Conservation (phyloP, 2,113 vertebrate genomes). For the Eulacestoma nigropectus region DNA sequence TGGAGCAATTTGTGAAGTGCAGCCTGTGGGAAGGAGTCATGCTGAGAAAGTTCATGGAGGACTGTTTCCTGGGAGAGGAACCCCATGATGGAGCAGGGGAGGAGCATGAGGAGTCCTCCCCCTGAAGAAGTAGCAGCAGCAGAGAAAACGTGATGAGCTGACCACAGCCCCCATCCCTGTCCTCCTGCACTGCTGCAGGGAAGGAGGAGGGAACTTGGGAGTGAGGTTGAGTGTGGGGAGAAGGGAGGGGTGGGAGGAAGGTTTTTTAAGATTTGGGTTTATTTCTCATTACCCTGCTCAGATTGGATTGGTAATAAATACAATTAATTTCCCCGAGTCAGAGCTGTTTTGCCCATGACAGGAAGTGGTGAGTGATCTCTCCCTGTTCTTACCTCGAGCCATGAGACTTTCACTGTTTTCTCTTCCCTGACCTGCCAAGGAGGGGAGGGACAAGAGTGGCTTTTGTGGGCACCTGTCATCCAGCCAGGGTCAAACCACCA, state of each 20-base stretch:
- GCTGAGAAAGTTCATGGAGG: background rate
- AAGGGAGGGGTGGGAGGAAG: background rate
- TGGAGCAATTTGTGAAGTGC: background rate
- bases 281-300: background rate
- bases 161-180: background rate
- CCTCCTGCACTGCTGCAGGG: background rate
- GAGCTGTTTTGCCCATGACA: background rate
- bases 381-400: fast-evolving
- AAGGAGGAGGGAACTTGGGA: background rate
- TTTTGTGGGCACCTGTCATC: background rate
- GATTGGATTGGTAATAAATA: background rate
- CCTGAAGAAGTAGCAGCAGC: background rate
- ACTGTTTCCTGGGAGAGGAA: background rate
- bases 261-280: background rate
- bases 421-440: fast-evolving
- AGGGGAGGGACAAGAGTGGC: background rate
- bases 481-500: background rate
- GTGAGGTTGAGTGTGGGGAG: background rate
- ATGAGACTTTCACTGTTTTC: background rate
- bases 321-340: background rate
- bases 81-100: too few relatives aligned
- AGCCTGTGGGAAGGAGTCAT: background rate
- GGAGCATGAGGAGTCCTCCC: background rate
- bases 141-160: background rate
- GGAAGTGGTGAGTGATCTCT: background rate